Conservation (phyloP, 2,113 vertebrate genomes). For the Dunckerocampus dactyliophorus region DNA sequence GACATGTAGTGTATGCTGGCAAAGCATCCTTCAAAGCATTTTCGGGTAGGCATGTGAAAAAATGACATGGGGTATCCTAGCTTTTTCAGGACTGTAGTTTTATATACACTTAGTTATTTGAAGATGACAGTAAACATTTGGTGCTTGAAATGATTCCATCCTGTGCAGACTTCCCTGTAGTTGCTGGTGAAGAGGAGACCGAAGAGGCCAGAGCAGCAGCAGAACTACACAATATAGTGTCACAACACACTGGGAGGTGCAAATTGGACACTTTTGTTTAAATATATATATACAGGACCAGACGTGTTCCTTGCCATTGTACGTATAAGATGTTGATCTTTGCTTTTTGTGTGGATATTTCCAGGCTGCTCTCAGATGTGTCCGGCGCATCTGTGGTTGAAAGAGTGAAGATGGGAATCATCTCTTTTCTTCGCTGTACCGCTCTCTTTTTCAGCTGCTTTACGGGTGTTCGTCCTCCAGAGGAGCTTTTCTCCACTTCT, state of each 20-base stretch:
- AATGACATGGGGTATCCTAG: too few relatives aligned
- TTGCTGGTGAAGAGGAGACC: constrained; percentile 69
- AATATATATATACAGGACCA: not conserved
- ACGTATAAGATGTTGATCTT: not conserved
- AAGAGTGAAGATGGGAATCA: constrained; percentile 81
- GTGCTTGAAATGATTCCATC: constrained; percentile 1
- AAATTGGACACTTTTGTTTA: constrained; percentile 8
- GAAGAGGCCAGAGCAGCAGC: constrained; percentile 81
- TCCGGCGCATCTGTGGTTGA: constrained; percentile 82
- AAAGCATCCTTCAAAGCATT: too few relatives aligned
- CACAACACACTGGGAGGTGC: constrained; percentile 79
- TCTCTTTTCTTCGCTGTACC: constrained; percentile 88
- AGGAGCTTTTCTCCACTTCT: constrained; percentile 75
- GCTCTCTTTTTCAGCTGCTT: constrained; percentile 92
- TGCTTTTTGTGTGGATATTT: not conserved
- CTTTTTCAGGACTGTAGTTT: too few relatives aligned
- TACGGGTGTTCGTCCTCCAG: constrained; percentile 88
- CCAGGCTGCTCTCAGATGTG: constrained; percentile 69
- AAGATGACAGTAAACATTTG: not conserved
- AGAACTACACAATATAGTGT: constrained; percentile 75
- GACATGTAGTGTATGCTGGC: too few relatives aligned
- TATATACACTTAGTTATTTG: not conserved
- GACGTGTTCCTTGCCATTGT: not conserved
- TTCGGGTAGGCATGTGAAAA: too few relatives aligned
- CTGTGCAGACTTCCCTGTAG: constrained; percentile 69